Evolutionary conservation across 2,797 vertebrate species (phyloP), one percentile per base, ranked within the genome.

Genomic region (Phaenicophaeus curvirostris): DNA sequence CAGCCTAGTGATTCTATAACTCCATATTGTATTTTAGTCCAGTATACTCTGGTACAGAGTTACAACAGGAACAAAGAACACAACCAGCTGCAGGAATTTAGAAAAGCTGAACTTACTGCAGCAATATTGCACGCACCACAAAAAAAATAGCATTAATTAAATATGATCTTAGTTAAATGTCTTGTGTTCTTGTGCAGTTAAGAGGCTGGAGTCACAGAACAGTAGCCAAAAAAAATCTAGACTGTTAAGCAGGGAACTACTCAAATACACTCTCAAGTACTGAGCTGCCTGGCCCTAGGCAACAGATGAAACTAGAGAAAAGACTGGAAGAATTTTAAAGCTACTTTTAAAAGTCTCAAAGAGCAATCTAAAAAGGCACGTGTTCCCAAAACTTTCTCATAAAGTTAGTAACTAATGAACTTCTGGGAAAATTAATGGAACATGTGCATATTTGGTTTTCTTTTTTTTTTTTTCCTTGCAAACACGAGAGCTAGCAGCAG

Each of bases 101-200:
- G 24, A 76, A 85, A 87, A 81, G 10, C 19, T 72, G 33, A 80
- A 6, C 62, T 84, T 63, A 33, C 25, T 37, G 18, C 18, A 81
- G 15, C 14, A 71, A 31, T 44, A 28, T 39, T 10, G 11, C 6
- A 50, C 24, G 5, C 6, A 86, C 0, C 0, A 48, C 17, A 62
- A 67, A 89, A 87, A 87, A 54, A 6, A 4, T 27, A 87, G 0
- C 41, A n/a, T 14, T 39, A 54, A 39, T 54, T 87, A 76, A 71
- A 33, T 44, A 51, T 17, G 5, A 50, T n/a, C 28, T 77, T 81
- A 44, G 18, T 44, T 67, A 86, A 74, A 24, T 25, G 2, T 48
- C 23, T 75, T 80, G 15, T 6, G 53, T 33, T 74, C 11, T 39
- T 72, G 12, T 55, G 84, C 37, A 65, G 5, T 57, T 75, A 89